Base-by-base conservation (phyloP, 2,888 invertebrate genomes). In the Nesidiocoris tenuis region DNA sequence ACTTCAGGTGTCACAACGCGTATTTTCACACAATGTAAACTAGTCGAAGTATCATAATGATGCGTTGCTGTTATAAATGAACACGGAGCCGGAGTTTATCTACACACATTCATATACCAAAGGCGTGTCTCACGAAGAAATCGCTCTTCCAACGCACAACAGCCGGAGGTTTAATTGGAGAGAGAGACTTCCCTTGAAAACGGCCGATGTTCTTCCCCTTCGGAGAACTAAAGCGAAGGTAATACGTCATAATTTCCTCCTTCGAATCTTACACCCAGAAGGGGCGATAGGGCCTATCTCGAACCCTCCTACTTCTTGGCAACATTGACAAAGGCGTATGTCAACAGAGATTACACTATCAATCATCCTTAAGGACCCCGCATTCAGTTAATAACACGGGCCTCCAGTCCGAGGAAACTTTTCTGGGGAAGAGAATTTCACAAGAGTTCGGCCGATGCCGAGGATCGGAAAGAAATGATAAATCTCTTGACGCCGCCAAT, bases 201-300 rank as follows among this genome's bases (percentile, higher is more conserved):
- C 39, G 39, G 19, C 25, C 68, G 16, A 21, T 56, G 16, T 17
- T 23, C 57, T 16, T 22, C 19, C 21, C 56, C 19, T 17, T 23
- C 12, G 25, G 19, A 54, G 61, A 67, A 61, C 68, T 75, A 57
- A 74, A 57, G 63, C 63, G 59, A 74, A 72, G 77, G 77, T 77
- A 74, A 77, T 77, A 74, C 75, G 77, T 77, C 77, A 77, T 77
- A 74, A 77, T 77, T 77, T 74, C 77, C 75, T 74, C 76, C 74
- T 25, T 61, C 75, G 61, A 55, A 64, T 21, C 19, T 71, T 54
- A 67, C 61, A 61, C 56, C 54, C 64, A 57, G 65, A 39, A 61
- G 24, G 61, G 55, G 74, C 55, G 71, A 59, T 39, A 22, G 70
- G 75, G 64, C 39, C 61, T 72, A 63, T 70, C 70, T 67, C 57